These are phyloP conservation scores for Nibea albiflora DNA, from an alignment of 2,113 vertebrate genomes.

Conservation along the genomic window DNA sequence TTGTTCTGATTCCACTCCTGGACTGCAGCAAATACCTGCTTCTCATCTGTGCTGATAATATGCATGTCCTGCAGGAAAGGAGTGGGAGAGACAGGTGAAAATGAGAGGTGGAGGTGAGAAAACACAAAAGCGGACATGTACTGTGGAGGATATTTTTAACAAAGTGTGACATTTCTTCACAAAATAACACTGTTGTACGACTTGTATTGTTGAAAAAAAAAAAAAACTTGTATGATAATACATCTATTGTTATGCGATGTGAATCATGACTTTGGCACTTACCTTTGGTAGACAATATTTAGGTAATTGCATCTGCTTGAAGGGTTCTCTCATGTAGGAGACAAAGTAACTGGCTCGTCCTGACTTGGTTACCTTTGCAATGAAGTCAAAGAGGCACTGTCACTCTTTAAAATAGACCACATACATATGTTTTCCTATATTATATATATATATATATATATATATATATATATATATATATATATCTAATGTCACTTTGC, in stretches of 20 bases:
- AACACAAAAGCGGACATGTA: conserved; percentile 12
- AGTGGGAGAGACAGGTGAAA: conserved; percentile 9
- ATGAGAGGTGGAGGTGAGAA: conserved; percentile 10
- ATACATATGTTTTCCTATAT: background rate
- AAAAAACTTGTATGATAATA: no score
- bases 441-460: background rate
- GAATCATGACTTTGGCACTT: conserved; percentile 50
- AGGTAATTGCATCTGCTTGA: conserved; percentile 94
- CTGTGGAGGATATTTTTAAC: background rate
- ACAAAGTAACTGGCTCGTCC: conserved; percentile 96
- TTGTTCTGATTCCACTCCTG: conserved; percentile 99
- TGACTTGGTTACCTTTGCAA: conserved; percentile 90
- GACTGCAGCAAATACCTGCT: conserved; percentile 95
- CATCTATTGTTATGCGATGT: background rate
- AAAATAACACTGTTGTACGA: background rate
- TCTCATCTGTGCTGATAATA: conserved; percentile 96
- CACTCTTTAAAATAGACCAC: conserved; percentile 29
- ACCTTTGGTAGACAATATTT: conserved; percentile 99
- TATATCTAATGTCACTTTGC: conserved; percentile 5
- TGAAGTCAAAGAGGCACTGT: conserved; percentile 42
- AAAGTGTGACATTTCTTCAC: conserved; percentile 21
- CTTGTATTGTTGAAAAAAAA: conserved; percentile 3
- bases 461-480: conserved; percentile 8
- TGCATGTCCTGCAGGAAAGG: conserved; percentile 92
- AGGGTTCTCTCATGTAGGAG: conserved; percentile 94